Base-by-base conservation (phyloP, 1,140 invertebrate genomes). In the Hylaeus volcanicus region DNA sequence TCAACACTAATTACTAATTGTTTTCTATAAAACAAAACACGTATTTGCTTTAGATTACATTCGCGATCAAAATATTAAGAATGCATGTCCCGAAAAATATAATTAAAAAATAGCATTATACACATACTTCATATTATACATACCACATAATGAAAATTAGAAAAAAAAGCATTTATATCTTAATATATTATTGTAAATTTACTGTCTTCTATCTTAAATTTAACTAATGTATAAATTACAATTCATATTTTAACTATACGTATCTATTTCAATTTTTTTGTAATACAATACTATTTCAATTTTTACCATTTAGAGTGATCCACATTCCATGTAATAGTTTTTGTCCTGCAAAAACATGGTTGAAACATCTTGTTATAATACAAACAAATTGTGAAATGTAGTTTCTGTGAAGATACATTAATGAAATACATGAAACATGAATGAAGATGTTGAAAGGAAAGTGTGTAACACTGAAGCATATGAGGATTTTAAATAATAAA, bases 261-360 rank as follows among this genome's bases (percentile, higher is more conserved):
- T 37, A 56, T 55, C n/a, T 81, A 78, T 66, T 64, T 74, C 14
- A 75, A n/a, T 68, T 63, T 71, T 70, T 78, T 68, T 81, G 53
- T 72, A 72, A 41, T 79, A 64, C 65, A 74, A 76, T 82, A 86
- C 68, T 79, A 37, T 87, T 79, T 64, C 74, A 76, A 70, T 81
- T 90, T 92, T 96, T 96, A 96, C 96, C 96, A 96, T 96, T 96
- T 96, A 92, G 89, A 91, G 91, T 96, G 96, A 94, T 96, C 96
- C 95, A 95, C 95, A 94, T 96, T 96, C 94, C 96, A 96, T 92
- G 96, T 96, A 95, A 97, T 96, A 93, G 96, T 96, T 95, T 97
- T 96, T 95, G 96, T 97, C 95, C 96, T 97, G 96, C 93, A 96
- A 95, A 93, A 93, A 93, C 89, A 92, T 92, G 91, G 88, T 90